Evolutionary conservation across 2,888 invertebrate genomes (phyloP).

Genomic region (Leptinotarsa juncta): DNA sequence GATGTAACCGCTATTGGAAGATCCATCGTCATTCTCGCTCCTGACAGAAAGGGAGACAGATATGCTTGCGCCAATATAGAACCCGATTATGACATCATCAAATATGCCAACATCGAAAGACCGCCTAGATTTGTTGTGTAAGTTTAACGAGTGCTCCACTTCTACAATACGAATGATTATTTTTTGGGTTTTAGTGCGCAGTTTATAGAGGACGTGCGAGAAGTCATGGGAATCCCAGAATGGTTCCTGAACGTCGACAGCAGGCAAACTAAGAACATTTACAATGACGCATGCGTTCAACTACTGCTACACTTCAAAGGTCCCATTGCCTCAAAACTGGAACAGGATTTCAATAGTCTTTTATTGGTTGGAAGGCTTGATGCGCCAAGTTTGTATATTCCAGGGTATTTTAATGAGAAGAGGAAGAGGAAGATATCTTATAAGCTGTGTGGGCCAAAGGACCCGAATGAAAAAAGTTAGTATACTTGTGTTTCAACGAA

Average conservation of each 20-base stretch:
- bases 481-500: not conserved
- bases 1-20: conserved; percentile 82
- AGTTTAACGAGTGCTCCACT: conserved; percentile 57
- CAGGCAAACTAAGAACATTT: conserved; percentile 80
- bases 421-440: conserved; percentile 79
- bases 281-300: conserved; percentile 85
- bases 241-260: conserved; percentile 92
- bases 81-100: conserved; percentile 90
- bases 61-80: conserved; percentile 93
- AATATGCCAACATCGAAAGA: conserved; percentile 87
- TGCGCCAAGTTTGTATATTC: conserved; percentile 80
- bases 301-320: conserved; percentile 88
- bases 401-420: conserved; percentile 79
- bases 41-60: conserved; percentile 76
- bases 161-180: not conserved
- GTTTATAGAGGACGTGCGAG: conserved; percentile 84
- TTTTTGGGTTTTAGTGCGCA: conserved; percentile 73
- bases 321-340: conserved; percentile 81
- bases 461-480: conserved; percentile 77
- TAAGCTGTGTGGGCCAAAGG: conserved; percentile 80
- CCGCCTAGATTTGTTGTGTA: conserved; percentile 90
- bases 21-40: conserved; percentile 86
- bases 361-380: conserved; percentile 80
- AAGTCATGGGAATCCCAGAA: conserved; percentile 86
- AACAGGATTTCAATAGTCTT: conserved; percentile 82